These are phyloP conservation scores for Simalia tracyae DNA, from an alignment of 2,797 vertebrate genomes.

Conservation along the genomic window DNA sequence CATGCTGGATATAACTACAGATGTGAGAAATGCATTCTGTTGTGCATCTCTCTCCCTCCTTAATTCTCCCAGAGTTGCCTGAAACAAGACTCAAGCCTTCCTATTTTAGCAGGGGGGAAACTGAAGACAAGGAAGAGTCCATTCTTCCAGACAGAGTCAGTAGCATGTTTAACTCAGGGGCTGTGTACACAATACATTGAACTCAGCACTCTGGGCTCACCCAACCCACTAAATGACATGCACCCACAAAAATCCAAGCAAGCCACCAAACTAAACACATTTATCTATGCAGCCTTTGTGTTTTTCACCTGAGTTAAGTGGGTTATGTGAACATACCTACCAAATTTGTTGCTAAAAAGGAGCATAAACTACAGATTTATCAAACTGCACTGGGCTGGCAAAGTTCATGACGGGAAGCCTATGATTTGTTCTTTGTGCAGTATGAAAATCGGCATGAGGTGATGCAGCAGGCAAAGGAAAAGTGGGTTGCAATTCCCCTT, in stretches of 20 bases:
- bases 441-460: not conserved
- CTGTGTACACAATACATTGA: not conserved
- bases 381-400: not conserved
- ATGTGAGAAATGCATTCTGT: not conserved
- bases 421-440: not conserved
- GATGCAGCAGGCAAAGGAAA: not conserved
- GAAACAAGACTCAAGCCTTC: not conserved
- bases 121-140: not conserved
- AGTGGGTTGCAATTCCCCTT: not conserved
- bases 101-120: not conserved
- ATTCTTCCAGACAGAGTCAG: not conserved
- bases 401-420: not conserved
- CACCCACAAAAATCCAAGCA: not conserved
- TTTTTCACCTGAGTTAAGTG: not conserved
- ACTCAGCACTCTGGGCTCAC: not conserved
- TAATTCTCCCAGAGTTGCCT: not conserved
- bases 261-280: not conserved
- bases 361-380: not conserved
- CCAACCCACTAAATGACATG: not conserved
- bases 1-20: not conserved
- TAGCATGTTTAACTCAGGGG: not conserved
- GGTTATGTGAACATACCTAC: not conserved
- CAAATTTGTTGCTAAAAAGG: not conserved
- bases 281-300: not conserved
- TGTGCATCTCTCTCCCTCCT: not conserved